Evolutionary conservation across 1,140 invertebrate genomes (phyloP).

Genomic region (Neodiprion fabricii): DNA sequence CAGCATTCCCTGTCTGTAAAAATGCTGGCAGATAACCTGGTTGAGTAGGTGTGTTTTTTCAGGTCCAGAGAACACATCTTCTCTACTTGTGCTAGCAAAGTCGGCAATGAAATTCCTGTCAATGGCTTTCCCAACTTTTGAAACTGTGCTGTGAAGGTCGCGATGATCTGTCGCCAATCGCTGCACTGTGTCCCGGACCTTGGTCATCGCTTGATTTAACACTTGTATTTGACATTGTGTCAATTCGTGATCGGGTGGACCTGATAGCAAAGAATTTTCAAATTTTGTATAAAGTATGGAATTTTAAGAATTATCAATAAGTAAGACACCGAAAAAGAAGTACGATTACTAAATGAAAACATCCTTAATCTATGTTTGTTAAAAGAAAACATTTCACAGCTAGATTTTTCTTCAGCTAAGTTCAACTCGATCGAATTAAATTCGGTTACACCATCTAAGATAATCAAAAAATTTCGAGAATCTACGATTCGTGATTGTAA

Average conservation of each 20-base stretch:
- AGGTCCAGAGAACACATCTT: constrained; percentile 82
- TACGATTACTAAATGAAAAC: constrained; percentile 12
- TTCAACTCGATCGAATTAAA: too few relatives aligned
- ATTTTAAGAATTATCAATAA: constrained; percentile 19
- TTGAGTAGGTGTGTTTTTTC: constrained; percentile 85
- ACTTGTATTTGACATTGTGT: constrained; percentile 71
- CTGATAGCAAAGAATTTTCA: constrained; percentile 56
- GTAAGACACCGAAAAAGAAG: not conserved
- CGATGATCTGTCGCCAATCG: constrained; percentile 80
- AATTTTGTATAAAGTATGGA: constrained; percentile 19
- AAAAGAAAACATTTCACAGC: too few relatives aligned
- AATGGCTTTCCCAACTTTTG: constrained; percentile 95
- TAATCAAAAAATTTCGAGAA: too few relatives aligned
- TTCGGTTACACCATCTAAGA: too few relatives aligned
- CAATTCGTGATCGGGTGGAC: constrained; percentile 68
- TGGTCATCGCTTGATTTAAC: constrained; percentile 72
- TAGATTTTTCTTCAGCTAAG: too few relatives aligned
- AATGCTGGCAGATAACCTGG: constrained; percentile 96
- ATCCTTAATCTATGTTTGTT: too few relatives aligned
- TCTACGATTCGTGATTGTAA: too few relatives aligned
- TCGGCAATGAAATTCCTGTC: constrained; percentile 94
- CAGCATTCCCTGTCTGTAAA: constrained; percentile 91
- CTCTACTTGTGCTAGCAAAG: constrained; percentile 86
- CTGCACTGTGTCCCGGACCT: constrained; percentile 77
- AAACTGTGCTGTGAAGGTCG: constrained; percentile 87